Evolutionary conservation across 2,797 vertebrate species (phyloP).

Genomic region (Hafferia zeledoni): DNA sequence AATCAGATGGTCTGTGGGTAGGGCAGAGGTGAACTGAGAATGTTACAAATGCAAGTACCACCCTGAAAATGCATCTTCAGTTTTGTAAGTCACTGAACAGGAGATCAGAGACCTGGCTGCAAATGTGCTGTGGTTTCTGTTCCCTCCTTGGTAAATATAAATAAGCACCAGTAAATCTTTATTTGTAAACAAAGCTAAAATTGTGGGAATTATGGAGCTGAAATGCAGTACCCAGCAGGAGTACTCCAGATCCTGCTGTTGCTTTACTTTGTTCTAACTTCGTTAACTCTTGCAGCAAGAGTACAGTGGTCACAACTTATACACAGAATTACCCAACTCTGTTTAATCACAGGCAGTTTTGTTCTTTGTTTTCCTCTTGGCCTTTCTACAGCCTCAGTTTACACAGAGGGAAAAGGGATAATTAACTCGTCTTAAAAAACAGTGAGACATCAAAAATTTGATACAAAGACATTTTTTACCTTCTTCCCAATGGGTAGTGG

Average conservation of each 20-base stretch:
- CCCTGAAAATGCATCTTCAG: background rate
- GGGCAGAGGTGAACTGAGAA: background rate
- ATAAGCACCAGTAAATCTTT: background rate
- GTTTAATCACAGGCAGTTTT: background rate
- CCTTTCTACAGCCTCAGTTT: background rate
- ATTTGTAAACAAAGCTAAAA: conserved; percentile 16
- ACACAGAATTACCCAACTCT: background rate
- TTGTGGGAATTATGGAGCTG: background rate
- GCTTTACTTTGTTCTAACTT: background rate
- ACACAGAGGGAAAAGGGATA: background rate
- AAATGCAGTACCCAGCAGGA: background rate
- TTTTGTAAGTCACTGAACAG: background rate
- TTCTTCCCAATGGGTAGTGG: background rate
- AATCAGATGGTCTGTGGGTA: background rate
- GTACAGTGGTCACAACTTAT: background rate
- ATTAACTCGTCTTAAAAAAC: background rate
- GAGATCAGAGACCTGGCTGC: background rate
- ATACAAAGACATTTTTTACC: background rate
- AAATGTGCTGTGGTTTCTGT: background rate
- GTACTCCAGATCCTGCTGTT: background rate
- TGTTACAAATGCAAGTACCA: background rate
- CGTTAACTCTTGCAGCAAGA: background rate
- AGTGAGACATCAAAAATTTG: background rate
- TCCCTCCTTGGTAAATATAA: conserved; percentile 10
- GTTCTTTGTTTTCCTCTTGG: background rate